phyloP scores from a whole-genome alignment of 2,113 vertebrate genomes.

The Neofelis nebulosa region DNA sequence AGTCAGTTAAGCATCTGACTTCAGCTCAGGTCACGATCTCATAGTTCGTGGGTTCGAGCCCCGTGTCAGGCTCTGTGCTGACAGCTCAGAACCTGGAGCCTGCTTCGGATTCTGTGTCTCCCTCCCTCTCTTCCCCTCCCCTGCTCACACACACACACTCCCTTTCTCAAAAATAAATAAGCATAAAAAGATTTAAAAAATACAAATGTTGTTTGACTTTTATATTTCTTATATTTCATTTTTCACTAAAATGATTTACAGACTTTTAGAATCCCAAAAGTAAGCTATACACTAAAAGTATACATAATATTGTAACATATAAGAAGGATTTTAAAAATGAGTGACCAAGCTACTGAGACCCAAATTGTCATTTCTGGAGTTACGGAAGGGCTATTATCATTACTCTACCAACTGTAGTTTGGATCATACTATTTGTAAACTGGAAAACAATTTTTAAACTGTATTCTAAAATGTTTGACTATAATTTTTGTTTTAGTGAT shows the following conservation, averaged over 20 bases:
- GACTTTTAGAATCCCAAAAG: not conserved
- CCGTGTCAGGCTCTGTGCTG: no score
- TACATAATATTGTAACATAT: not conserved
- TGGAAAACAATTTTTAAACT: not conserved
- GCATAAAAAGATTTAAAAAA: no score
- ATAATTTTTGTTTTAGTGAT: not conserved
- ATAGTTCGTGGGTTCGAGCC: no score
- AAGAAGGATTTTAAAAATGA: not conserved
- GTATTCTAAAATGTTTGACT: not conserved
- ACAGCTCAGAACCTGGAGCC: no score
- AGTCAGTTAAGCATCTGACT: no score
- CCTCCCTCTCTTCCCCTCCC: no score
- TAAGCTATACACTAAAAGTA: not conserved
- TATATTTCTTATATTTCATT: not conserved
- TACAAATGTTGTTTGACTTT: not conserved
- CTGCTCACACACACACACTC: no score
- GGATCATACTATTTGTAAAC: not conserved
- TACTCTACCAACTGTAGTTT: not conserved
- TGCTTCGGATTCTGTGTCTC: no score
- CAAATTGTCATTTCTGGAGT: not conserved
- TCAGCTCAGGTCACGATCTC: no score
- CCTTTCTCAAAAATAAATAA: no score
- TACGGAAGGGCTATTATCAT: not conserved
- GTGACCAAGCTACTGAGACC: not conserved
- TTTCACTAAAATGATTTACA: conserved; percentile 20